Conservation (phyloP, 37 sponge, comb jelly and placozoan genomes). For the Diacarnus erythraeanus region DNA sequence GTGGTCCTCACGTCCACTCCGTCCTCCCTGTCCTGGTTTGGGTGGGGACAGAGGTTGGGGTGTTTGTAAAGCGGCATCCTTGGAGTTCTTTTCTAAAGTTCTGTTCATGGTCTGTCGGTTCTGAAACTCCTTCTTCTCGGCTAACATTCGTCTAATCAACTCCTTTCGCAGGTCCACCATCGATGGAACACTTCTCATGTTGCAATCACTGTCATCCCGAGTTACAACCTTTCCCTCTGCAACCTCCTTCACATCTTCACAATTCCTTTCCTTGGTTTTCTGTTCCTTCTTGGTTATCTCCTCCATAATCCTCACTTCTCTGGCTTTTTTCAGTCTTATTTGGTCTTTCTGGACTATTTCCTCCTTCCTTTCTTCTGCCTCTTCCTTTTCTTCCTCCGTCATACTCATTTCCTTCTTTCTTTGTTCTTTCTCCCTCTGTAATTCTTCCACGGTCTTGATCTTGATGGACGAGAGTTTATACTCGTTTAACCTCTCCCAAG, state of each 20-base stretch:
- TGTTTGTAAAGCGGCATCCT: too few relatives aligned
- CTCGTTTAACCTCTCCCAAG: slow-evolving; percentile 28
- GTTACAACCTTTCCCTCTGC: too few relatives aligned
- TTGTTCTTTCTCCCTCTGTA: slow-evolving; percentile 19
- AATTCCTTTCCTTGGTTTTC: too few relatives aligned
- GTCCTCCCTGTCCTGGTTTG: too few relatives aligned
- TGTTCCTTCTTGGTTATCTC: background rate
- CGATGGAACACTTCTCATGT: background rate
- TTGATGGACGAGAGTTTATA: slow-evolving; percentile 39
- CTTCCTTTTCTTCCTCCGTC: slow-evolving; percentile 1
- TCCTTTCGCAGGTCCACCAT: background rate
- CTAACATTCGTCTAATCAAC: background rate
- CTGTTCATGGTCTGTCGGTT: too few relatives aligned
- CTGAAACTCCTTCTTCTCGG: background rate
- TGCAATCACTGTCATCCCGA: background rate
- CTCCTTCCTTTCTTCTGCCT: background rate
- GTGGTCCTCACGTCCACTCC: too few relatives aligned
- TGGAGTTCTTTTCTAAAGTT: too few relatives aligned
- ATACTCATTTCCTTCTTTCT: background rate
- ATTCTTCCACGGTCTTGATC: slow-evolving; percentile 53
- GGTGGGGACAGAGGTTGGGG: too few relatives aligned
- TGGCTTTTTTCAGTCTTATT: too few relatives aligned
- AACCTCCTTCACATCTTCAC: too few relatives aligned
- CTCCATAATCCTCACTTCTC: background rate
- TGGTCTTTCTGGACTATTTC: background rate